These are phyloP conservation scores for Benthosema pterotum DNA, from an alignment of 2,797 vertebrate species.

Conservation along the genomic window DNA sequence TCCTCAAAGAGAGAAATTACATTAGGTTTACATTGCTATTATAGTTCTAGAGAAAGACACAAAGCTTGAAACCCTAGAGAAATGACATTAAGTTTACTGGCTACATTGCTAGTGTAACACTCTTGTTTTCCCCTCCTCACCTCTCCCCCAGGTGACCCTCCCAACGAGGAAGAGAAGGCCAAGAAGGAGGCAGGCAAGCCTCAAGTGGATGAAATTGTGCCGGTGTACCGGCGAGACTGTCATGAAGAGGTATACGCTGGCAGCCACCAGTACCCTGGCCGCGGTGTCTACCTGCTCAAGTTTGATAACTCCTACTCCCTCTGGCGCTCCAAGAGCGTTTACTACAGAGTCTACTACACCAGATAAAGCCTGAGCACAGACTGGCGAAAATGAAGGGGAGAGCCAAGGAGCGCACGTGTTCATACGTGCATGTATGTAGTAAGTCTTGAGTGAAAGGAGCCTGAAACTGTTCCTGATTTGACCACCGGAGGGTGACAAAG, in stretches of 20 bases:
- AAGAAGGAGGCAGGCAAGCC: conserved; percentile 94
- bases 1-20: no score
- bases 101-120: no score
- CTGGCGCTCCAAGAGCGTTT: conserved; percentile 99
- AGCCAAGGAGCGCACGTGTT: conserved; percentile 15
- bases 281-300: conserved; percentile 98
- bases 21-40: no score
- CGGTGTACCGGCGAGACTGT: conserved; percentile 99
- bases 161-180: conserved; percentile 90
- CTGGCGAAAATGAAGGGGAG: conserved; percentile 54
- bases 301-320: conserved; percentile 99
- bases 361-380: conserved; percentile 89
- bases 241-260: conserved; percentile 98
- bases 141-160: conserved; percentile 76
- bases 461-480: conserved; percentile 50
- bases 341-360: conserved; percentile 99
- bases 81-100: no score
- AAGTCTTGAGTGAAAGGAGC: conserved; percentile 28
- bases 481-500: conserved; percentile 73
- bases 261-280: conserved; percentile 98
- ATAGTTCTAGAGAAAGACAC: no score
- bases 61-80: no score
- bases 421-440: conserved; percentile 38
- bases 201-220: conserved; percentile 97
- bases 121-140: not conserved